Conservation (phyloP, 2,113 vertebrate genomes). For the Mionectes macconnelli region DNA sequence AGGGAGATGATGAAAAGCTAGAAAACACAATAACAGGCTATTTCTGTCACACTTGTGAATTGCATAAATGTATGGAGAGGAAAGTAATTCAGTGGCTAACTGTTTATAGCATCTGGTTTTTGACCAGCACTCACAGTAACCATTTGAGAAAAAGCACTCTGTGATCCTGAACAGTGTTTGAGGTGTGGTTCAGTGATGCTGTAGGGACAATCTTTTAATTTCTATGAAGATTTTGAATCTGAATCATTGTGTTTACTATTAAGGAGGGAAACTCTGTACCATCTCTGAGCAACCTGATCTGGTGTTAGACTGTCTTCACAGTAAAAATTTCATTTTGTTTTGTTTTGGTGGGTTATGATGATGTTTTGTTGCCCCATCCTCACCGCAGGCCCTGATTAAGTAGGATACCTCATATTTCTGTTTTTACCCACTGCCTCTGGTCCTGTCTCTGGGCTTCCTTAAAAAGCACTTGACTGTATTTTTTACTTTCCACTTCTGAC, state of each 20-base stretch:
- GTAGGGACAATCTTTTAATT: not conserved
- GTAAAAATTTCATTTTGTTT: not conserved
- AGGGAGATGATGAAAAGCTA: constrained; percentile 32
- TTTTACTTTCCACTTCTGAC: not conserved
- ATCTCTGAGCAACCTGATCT: not conserved
- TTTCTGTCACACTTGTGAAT: constrained; percentile 41
- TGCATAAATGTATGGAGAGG: not conserved
- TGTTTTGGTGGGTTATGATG: not conserved
- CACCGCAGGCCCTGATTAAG: not conserved
- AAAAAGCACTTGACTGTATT: not conserved
- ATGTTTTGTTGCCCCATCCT: not conserved
- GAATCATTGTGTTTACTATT: not conserved
- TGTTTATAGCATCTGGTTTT: constrained; percentile 28
- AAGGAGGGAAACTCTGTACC: not conserved
- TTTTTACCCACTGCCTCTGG: not conserved
- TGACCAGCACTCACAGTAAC: not conserved
- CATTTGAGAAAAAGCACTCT: not conserved
- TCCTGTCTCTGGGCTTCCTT: not conserved
- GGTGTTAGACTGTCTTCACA: not conserved
- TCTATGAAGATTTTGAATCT: not conserved
- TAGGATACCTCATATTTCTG: not conserved
- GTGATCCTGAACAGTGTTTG: not conserved
- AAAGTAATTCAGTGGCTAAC: constrained; percentile 15
- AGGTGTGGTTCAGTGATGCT: not conserved
- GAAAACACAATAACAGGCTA: constrained; percentile 21